phyloP scores from a whole-genome alignment of 2,888 invertebrate genomes.

The Leptinotarsa tumamoca region DNA sequence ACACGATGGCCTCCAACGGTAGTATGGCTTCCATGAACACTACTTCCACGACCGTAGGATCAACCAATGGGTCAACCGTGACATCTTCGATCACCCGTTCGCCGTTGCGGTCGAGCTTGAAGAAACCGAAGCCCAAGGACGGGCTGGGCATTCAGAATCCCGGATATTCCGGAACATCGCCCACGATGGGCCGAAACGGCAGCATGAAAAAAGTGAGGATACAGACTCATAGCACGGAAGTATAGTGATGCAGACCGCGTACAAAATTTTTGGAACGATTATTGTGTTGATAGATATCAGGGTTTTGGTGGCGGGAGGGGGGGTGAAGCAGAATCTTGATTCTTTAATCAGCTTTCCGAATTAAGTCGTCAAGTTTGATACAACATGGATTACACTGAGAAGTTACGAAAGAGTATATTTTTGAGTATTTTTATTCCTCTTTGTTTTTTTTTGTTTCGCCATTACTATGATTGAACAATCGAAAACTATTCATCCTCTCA shows the following conservation, averaged over 20 bases:
- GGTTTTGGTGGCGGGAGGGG: too few species aligned
- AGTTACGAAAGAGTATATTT: too few species aligned
- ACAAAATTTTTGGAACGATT: neutral
- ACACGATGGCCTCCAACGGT: slow-evolving; percentile 68
- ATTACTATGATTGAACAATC: too few species aligned
- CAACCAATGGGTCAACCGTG: slow-evolving; percentile 68
- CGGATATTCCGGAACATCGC: slow-evolving; percentile 85
- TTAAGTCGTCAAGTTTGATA: too few species aligned
- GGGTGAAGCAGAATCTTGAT: neutral
- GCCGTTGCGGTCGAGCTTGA: slow-evolving; percentile 83
- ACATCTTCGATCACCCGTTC: slow-evolving; percentile 69
- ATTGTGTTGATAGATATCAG: too few species aligned
- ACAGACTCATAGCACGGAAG: slow-evolving; percentile 92
- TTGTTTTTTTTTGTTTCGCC: too few species aligned
- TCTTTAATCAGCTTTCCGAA: neutral
- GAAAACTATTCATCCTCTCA: too few species aligned
- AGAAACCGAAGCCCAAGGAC: slow-evolving; percentile 73
- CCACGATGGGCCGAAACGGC: slow-evolving; percentile 84
- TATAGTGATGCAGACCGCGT: slow-evolving; percentile 65
- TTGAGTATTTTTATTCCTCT: too few species aligned
- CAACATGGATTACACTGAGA: too few species aligned
- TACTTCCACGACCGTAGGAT: slow-evolving; percentile 76
- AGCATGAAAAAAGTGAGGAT: slow-evolving; percentile 92
- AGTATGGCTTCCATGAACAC: slow-evolving; percentile 82
- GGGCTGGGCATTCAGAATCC: slow-evolving; percentile 89